Evolutionary conservation across 2,888 invertebrate species (phyloP), one percentile per base, ranked within the genome.

Genomic region (Liodrosophila aerea): DNA sequence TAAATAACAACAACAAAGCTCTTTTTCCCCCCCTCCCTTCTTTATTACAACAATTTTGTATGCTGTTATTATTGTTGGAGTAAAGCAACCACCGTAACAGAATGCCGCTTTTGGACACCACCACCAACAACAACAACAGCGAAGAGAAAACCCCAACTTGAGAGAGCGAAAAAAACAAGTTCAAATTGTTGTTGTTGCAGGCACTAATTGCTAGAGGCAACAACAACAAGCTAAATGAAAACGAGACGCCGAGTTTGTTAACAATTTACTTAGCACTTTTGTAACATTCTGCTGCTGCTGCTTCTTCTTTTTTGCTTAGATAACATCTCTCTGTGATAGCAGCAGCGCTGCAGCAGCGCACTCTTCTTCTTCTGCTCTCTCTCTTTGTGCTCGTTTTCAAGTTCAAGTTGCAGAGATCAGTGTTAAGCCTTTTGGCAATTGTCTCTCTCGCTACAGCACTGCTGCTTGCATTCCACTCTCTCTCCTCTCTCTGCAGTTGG

Each of bases 1-100:
- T n/a, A 44, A 43, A 47, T 50, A 45, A 44, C 45, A 53, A 46
- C 36, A 36, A 30, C 44, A 56, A 22, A 22, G n/a, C n/a, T n/a
- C n/a, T n/a, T n/a, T n/a, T n/a, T n/a, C n/a, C n/a, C n/a, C n/a
- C n/a, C n/a, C n/a, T n/a, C n/a, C n/a, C n/a, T n/a, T n/a, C n/a
- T 5, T 27, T 39, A 9, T n/a, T 49, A 15, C 13, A 30, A 7
- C 7, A 30, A 30, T 30, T 15, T 33, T 2, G 16, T 9, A n/a
- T n/a, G n/a, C n/a, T 31, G 0, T 9, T 30, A 16, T 45, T 40
- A 2, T 13, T 34, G 15, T 16, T 34, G n/a, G n/a, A 44, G 36
- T 36, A 37, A 51, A 59, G 56, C 73, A 68, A 59, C 51, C 73
- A 70, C 63, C 73, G 36, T 57, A 61, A 57, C 56, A 62, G 62